Percentiles rank a stretch among this genome's conserved stretches.
Evolutionary conservation across 2,888 invertebrate species (phyloP).

Genomic region (Omphaloscelis lunosa): DNA sequence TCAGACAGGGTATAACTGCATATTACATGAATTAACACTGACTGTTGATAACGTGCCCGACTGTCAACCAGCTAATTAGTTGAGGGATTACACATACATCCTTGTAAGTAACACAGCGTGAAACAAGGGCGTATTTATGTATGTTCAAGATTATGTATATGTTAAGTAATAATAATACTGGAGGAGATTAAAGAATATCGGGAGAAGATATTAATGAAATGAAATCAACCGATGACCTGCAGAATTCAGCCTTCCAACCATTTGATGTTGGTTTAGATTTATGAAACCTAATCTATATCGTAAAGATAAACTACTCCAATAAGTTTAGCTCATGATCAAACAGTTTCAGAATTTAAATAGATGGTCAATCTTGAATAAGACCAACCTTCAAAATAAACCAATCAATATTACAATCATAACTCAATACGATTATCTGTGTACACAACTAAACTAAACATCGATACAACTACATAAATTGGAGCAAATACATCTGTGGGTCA

Average conservation of each 20-base stretch:
- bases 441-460: constrained; percentile 2
- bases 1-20: background rate
- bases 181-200: background rate
- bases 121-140: background rate
- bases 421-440: constrained; percentile 2
- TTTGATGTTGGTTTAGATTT: background rate
- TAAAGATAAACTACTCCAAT: background rate
- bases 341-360: background rate
- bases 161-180: background rate
- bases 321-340: background rate
- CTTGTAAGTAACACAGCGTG: background rate
- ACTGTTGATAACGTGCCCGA: background rate
- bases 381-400: constrained; percentile 12
- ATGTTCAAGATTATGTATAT: background rate
- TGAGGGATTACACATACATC: background rate
- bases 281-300: background rate
- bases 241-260: background rate
- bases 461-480: constrained; percentile 14
- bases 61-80: background rate
- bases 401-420: constrained; percentile 12
- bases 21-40: background rate
- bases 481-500: constrained; percentile 36
- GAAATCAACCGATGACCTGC: background rate
- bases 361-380: background rate
- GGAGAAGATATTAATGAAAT: background rate